phyloP scores from a whole-genome alignment of 2,888 invertebrate species.

The Tachina grossa region DNA sequence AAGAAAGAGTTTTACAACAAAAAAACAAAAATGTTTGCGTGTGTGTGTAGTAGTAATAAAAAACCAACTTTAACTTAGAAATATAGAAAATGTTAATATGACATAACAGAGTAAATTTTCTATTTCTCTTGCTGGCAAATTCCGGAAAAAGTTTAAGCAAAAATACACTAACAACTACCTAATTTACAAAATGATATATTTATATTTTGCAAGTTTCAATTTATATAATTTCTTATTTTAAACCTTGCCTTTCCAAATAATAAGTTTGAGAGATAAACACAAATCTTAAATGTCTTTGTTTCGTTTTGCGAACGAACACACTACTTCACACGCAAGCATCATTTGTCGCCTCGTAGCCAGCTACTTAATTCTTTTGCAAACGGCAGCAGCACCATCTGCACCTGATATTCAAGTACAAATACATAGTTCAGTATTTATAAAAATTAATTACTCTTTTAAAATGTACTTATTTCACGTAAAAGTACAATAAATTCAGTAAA shows the following conservation, averaged over 20 bases:
- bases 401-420: no score
- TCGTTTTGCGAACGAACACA: no score
- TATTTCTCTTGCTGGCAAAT: background rate
- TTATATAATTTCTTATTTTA: background rate
- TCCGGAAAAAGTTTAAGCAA: constrained; percentile 23
- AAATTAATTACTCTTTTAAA: no score
- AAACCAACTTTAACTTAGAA: constrained; percentile 39
- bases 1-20: constrained; percentile 4
- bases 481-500: no score
- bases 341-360: no score
- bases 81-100: constrained; percentile 67
- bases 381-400: no score
- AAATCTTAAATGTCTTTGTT: no score
- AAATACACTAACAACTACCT: background rate
- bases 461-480: no score
- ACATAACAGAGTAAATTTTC: constrained; percentile 65
- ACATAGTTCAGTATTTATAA: no score
- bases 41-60: background rate
- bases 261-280: no score
- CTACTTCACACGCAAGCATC: no score
- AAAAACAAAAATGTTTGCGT: constrained; percentile 3
- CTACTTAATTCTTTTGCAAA: no score
- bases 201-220: constrained; percentile 5
- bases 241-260: background rate
- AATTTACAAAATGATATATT: constrained; percentile 45